Evolutionary conservation across 1,140 invertebrate genomes (phyloP), one percentile per base, ranked within the genome.

Genomic region (Cydia splendana): DNA sequence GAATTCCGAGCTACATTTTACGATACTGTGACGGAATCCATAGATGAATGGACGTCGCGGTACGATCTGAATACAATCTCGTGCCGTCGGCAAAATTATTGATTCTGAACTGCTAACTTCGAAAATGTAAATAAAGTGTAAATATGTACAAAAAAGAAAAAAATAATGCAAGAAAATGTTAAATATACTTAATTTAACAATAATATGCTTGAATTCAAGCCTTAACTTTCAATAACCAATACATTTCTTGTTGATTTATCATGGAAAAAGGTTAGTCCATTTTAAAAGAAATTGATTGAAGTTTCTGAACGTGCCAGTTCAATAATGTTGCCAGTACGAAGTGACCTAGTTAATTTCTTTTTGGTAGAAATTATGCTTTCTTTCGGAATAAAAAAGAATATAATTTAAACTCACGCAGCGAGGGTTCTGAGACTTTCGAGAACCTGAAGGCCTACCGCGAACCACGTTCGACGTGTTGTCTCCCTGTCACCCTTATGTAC

Each of bases 1-100:
- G 78, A 84, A 85, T 84, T 82, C 80, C 77, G 78, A 75, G 71
- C 82, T 86, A 86, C 84, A 86, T 86, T 86, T 82, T 83, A 84
- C 79, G 79, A 83, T 75, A 81, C 77, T 79, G 75, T 80, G 79
- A 81, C 82, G 67, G 67, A 71, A 71, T 71, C 67, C 67, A 71
- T 71, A 38, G 67, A 71, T 83, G 78, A 85, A 81, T 81, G 80
- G 81, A 82, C 78, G 84, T 81, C 77, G 76, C 79, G 57, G 38
- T 77, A 74, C 82, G 82, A 84, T 85, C 84, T 38, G 65, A 80
- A 80, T 28, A 73, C 28, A 73, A 30, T 42, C 38, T n/a, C n/a
- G 9, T 42, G 10, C 67, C 30, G 4, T 18, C 67, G 67, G 57
- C 15, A 38, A 42, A 42, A n/a, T 38, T 71, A 71, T 71, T 20